Evolutionary conservation across 2,797 vertebrate genomes (phyloP).

Genomic region (Falco berigora): DNA sequence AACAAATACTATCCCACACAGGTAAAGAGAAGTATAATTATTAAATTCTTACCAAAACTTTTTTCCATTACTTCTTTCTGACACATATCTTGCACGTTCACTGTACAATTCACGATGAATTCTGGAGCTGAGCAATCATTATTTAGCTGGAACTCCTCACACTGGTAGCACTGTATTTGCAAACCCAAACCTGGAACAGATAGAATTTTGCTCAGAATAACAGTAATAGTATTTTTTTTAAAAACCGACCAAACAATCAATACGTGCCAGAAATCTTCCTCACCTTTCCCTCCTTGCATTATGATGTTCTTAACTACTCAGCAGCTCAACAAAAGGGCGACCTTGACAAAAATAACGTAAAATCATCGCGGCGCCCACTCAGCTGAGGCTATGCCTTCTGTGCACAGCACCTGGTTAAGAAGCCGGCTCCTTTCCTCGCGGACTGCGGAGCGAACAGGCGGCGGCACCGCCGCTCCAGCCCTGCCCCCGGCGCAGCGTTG

Average conservation of each 20-base stretch:
- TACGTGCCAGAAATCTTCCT: too few species aligned
- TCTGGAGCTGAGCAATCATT: conserved; percentile 93
- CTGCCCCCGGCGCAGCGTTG: not conserved
- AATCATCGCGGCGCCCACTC: not conserved
- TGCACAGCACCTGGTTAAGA: not conserved
- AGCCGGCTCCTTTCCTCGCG: not conserved
- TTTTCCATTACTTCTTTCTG: conserved; percentile 97
- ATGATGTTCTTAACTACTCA: not conserved
- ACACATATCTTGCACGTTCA: conserved; percentile 97
- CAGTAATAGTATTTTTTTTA: accelerated
- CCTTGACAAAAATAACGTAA: not conserved
- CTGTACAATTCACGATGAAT: conserved; percentile 95
- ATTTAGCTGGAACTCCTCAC: conserved; percentile 91
- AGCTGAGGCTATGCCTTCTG: accelerated
- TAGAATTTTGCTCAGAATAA: not conserved
- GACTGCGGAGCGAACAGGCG: not conserved
- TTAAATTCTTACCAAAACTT: conserved; percentile 82
- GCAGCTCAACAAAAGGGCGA: not conserved
- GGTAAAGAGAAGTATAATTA: not conserved
- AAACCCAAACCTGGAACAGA: conserved; percentile 79
- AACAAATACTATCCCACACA: not conserved
- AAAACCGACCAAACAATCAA: not conserved
- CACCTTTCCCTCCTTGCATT: not conserved
- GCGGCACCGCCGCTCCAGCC: not conserved
- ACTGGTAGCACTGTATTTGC: conserved; percentile 99